phyloP scores from a whole-genome alignment of 2,888 invertebrate genomes.

The Byasa hedistus region DNA sequence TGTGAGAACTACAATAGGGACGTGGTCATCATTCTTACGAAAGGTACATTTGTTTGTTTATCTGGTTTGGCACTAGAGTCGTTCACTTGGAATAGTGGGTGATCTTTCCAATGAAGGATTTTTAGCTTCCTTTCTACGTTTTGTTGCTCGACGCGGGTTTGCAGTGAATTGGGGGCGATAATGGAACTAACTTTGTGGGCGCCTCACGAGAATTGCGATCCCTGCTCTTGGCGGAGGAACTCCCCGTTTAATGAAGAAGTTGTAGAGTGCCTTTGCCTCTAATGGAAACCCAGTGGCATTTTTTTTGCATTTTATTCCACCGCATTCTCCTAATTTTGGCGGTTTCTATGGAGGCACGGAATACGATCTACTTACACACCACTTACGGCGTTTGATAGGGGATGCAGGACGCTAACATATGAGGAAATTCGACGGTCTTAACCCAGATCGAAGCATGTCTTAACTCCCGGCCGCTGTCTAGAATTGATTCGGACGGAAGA shows the following conservation, averaged over 20 bases:
- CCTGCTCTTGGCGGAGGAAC: not conserved
- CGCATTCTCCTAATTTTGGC: conserved; percentile 32
- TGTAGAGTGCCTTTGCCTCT: not conserved
- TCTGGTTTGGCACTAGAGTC: conserved; percentile 35
- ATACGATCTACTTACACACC: conserved; percentile 2
- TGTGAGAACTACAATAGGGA: conserved; percentile 24
- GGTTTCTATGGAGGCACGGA: conserved; percentile 6
- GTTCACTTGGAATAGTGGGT: conserved; percentile 33
- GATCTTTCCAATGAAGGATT: conserved; percentile 33
- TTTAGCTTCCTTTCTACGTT: not conserved
- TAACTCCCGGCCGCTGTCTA: no score
- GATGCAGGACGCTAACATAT: conserved; percentile 23
- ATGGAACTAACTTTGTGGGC: no score
- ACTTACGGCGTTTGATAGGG: conserved; percentile 18
- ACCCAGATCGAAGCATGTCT: conserved; percentile 23
- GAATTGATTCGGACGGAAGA: no score
- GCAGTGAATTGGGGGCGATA: conserved; percentile 22
- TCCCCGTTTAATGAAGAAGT: not conserved
- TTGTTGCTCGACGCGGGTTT: not conserved
- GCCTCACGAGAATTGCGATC: not conserved
- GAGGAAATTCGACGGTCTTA: conserved; percentile 27
- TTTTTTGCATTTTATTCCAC: no score
- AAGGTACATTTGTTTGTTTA: conserved; percentile 32
- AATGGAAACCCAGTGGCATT: conserved; percentile 31
- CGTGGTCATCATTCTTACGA: conserved; percentile 1